Evolutionary conservation across 2,888 invertebrate genomes (phyloP), one percentile per base, ranked within the genome.

Genomic region (Tinea semifulvella): DNA sequence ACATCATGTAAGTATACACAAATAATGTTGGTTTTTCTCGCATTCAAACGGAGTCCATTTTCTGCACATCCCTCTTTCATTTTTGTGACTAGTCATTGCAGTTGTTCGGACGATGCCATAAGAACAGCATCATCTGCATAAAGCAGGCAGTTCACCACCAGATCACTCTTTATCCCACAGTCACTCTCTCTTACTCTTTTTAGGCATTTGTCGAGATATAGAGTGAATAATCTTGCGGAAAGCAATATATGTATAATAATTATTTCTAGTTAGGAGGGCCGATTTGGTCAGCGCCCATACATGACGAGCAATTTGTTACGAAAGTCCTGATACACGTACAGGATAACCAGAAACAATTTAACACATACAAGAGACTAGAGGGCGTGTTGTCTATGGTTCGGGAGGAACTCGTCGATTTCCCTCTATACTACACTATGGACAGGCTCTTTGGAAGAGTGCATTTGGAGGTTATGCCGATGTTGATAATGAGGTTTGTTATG

Each of bases 281-380:
- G 0, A 89, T 99, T 52, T 99, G 98, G 96, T 85, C 90, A 1
- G 93, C 87, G 0, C 89, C 91, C 0, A 84, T 99, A 28, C 96
- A 98, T 68, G 86, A 92, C 54, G 72, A 77, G 38, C 65, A 76
- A 0, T 99, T 99, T 71, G 88, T 98, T 0, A 59, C 79, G 1
- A 73, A 85, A 35, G 81, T 97, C 5, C 61, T 94, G 0, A 50
- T 57, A 0, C 64, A 72, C 28, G 76, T 85, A 5, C 65, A 75
- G 35, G 58, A 68, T 13, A 61, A 71, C 36, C 65, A 79, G 0
- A 55, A 74, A 42, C 60, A 79, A 53, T 76, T 90, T 46, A 84
- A 83, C 8, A 98, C 98, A 0, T 74, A 80, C 38, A 88, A 87
- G 55, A 82, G 98, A 19, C 85, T 96, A 49, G 67, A 85, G 45